A percentile compares a stretch with the other conserved stretches of the same genome.
phyloP scores from a whole-genome alignment of 2,113 vertebrate genomes.

The Oreocharis arfaki region DNA sequence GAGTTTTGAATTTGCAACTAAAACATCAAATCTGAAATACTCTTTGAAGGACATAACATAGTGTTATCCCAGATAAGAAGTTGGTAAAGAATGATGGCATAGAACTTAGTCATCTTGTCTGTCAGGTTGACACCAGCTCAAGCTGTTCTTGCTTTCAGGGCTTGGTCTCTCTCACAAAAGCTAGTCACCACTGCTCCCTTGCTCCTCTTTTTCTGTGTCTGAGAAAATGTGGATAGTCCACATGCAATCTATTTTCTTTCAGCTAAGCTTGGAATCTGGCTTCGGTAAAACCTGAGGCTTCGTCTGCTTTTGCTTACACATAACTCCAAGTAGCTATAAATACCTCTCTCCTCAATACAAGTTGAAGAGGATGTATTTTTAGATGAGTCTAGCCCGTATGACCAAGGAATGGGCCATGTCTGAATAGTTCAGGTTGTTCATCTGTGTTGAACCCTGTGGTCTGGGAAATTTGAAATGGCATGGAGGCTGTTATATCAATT shows the following conservation, averaged over 20 bases:
- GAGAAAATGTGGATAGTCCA: background rate
- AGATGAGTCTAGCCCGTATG: background rate
- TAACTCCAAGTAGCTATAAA: slow-evolving; percentile 11
- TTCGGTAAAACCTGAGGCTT: background rate
- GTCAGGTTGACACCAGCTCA: background rate
- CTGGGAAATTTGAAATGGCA: background rate
- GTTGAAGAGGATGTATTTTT: slow-evolving; percentile 1
- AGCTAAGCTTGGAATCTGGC: background rate
- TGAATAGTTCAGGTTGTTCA: background rate
- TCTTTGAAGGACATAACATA: background rate
- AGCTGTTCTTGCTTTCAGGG: background rate
- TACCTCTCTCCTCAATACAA: background rate
- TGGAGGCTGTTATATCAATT: background rate
- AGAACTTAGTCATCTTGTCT: background rate
- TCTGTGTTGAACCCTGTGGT: background rate
- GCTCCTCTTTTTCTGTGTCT: background rate
- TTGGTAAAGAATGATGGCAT: background rate
- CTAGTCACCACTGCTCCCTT: background rate
- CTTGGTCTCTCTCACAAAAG: background rate
- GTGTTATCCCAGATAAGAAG: background rate
- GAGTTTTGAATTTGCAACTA: background rate
- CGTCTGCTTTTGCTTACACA: slow-evolving; percentile 42
- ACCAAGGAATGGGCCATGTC: background rate
- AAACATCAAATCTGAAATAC: background rate
- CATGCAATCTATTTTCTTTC: background rate